These are phyloP conservation scores for Dicyrtomina minuta DNA, from an alignment of 2,888 invertebrate species.

Conservation along the genomic window DNA sequence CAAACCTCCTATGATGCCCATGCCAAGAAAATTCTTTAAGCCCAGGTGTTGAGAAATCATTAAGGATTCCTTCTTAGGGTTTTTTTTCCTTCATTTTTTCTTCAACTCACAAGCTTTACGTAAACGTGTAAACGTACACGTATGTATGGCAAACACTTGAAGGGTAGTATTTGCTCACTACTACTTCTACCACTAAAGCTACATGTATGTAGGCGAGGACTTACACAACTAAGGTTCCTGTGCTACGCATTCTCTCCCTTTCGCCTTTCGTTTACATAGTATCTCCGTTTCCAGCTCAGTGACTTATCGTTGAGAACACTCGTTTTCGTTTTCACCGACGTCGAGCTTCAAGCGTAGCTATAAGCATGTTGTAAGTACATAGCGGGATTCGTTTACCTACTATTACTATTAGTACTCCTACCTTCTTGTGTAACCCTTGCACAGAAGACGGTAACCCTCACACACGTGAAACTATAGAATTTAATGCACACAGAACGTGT, in stretches of 20 bases:
- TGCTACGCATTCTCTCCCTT: background rate
- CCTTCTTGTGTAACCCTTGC: background rate
- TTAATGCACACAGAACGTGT: too few relatives aligned
- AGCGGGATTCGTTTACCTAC: too few relatives aligned
- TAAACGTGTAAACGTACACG: too few relatives aligned
- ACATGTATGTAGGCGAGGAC: too few relatives aligned
- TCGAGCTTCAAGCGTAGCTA: too few relatives aligned
- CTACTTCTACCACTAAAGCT: too few relatives aligned
- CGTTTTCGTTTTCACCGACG: background rate
- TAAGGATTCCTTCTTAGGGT: background rate
- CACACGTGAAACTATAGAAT: background rate
- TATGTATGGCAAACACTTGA: too few relatives aligned
- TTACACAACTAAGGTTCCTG: too few relatives aligned
- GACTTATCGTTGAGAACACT: slow-evolving; percentile 25
- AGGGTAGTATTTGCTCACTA: too few relatives aligned
- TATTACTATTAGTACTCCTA: too few relatives aligned
- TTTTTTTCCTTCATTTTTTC: background rate
- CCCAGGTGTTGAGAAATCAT: slow-evolving; percentile 12
- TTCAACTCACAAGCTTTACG: background rate
- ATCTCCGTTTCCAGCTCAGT: slow-evolving; percentile 26
- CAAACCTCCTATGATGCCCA: too few relatives aligned
- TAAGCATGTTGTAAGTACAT: background rate
- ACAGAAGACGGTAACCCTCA: background rate
- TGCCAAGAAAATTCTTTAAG: background rate
- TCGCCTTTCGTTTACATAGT: slow-evolving; percentile 5